These are phyloP conservation scores for Enteromius trimaculatus DNA, from an alignment of 2,797 vertebrate genomes.

Conservation along the genomic window DNA sequence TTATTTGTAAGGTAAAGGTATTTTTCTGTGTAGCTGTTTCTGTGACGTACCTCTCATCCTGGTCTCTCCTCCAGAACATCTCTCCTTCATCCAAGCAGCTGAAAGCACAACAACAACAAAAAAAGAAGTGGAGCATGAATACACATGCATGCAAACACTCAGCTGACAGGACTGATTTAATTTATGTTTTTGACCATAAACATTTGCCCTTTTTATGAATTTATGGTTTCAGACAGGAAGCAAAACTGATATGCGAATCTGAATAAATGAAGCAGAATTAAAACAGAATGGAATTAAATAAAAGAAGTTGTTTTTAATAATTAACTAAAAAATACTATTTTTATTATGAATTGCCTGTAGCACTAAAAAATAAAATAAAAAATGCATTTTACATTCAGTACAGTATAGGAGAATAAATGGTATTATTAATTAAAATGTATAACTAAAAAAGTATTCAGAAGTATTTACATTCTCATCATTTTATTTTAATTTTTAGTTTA, in stretches of 20 bases:
- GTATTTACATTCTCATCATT: not conserved
- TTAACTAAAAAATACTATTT: not conserved
- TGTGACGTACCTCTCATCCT: constrained; percentile 69
- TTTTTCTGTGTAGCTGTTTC: not conserved
- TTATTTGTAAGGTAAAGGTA: not conserved
- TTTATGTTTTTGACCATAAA: no score
- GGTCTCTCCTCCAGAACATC: constrained; percentile 77
- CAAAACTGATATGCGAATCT: not conserved
- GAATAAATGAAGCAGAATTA: not conserved
- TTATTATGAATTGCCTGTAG: not conserved
- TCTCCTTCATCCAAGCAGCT: constrained; percentile 98
- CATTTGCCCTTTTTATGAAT: no score
- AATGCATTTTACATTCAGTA: not conserved
- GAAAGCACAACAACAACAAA: constrained; percentile 56
- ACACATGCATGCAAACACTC: not conserved
- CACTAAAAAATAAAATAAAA: not conserved
- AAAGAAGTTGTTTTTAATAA: not conserved
- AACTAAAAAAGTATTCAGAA: not conserved
- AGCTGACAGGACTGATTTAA: not conserved
- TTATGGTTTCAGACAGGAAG: not conserved
- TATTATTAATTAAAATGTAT: not conserved
- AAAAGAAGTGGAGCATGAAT: not conserved
- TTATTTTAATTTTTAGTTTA: not conserved
- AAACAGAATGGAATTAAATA: not conserved
- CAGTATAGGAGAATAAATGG: not conserved